phyloP scores from a whole-genome alignment of 2,113 vertebrate genomes.

The Scatophagus argus region DNA sequence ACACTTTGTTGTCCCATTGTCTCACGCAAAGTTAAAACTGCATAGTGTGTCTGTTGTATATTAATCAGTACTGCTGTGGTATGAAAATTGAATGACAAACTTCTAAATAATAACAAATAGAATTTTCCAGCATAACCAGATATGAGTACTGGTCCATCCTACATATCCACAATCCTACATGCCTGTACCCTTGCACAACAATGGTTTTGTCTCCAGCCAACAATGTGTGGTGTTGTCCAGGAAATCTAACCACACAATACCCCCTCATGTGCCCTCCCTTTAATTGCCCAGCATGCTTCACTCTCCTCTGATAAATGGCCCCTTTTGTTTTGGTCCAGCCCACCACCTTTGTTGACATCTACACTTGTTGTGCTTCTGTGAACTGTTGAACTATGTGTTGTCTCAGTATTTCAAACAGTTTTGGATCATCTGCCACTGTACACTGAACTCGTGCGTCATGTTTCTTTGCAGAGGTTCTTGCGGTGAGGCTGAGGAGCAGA shows the following conservation, averaged over 20 bases:
- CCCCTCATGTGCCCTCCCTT: constrained; percentile 59
- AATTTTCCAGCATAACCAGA: constrained; percentile 40
- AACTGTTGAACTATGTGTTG: constrained; percentile 3
- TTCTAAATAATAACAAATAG: constrained; percentile 29
- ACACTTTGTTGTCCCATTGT: neutral
- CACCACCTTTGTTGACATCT: constrained; percentile 61
- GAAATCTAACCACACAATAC: constrained; percentile 60
- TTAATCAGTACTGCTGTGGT: neutral
- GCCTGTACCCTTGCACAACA: constrained; percentile 59
- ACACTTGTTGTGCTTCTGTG: constrained; percentile 34
- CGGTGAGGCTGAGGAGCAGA: constrained; percentile 18
- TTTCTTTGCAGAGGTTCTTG: constrained; percentile 73
- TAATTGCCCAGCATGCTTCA: constrained; percentile 76
- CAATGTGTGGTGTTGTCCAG: constrained; percentile 74
- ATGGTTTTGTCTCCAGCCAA: constrained; percentile 67
- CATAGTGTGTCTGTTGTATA: neutral
- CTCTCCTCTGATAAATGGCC: constrained; percentile 56
- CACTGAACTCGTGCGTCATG: neutral
- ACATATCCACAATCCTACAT: constrained; percentile 42
- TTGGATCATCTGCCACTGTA: neutral
- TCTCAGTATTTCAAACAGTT: constrained; percentile 1
- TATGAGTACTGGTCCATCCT: neutral
- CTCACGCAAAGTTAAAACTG: neutral
- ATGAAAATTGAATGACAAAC: too few relatives aligned
- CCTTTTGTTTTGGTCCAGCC: constrained; percentile 61